A percentile compares a stretch with the other conserved stretches of the same genome.
Conservation (phyloP, 2,797 vertebrate genomes). For the Podargus strigoides region DNA sequence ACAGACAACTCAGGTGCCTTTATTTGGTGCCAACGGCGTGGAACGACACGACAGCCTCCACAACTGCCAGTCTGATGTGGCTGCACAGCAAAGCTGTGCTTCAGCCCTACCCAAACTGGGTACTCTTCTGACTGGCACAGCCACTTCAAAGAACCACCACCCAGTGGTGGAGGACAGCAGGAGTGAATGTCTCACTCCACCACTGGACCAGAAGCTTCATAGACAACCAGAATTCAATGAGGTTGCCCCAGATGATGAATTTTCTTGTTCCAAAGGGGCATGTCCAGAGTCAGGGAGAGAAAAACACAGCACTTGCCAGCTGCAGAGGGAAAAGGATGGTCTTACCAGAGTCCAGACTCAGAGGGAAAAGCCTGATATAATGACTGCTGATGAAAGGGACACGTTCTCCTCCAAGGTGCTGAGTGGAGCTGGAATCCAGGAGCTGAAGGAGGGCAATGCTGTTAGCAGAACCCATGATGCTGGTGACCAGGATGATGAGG, state of each 20-base stretch:
- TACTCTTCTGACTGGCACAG: not conserved
- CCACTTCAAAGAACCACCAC: not conserved
- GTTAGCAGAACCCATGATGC: slow-evolving; percentile 58
- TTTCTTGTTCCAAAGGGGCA: not conserved
- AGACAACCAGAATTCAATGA: not conserved
- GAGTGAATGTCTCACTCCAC: slow-evolving; percentile 23
- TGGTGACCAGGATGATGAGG: slow-evolving; percentile 80
- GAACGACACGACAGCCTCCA: not conserved
- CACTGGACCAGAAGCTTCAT: slow-evolving; percentile 36
- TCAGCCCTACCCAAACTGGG: not conserved
- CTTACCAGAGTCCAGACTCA: not conserved
- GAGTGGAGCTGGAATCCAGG: slow-evolving; percentile 26
- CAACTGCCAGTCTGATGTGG: not conserved
- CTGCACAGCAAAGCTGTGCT: not conserved
- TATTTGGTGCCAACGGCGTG: not conserved
- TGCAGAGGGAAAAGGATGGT: slow-evolving; percentile 15
- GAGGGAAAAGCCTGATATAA: not conserved
- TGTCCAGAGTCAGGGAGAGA: not conserved
- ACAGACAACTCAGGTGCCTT: slow-evolving; percentile 14
- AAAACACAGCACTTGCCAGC: not conserved
- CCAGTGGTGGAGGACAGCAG: not conserved
- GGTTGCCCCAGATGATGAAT: not conserved
- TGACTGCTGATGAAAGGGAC: not conserved
- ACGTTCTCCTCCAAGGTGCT: not conserved
- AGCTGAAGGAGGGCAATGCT: slow-evolving; percentile 20